phyloP scores from a whole-genome alignment of 2,888 invertebrate species.

The Zhuqinia jingwanae region DNA sequence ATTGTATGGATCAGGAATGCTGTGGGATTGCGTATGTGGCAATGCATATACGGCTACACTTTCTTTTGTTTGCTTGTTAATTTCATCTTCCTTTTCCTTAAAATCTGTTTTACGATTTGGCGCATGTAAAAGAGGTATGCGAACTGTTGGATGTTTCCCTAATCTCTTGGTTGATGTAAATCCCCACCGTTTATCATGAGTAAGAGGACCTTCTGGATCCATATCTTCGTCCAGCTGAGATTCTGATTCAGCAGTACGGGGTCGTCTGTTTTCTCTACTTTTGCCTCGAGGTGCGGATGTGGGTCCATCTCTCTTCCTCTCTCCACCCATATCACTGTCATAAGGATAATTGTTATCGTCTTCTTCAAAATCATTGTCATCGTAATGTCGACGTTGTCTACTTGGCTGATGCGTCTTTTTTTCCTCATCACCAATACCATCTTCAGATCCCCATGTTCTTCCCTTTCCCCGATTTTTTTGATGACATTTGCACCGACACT shows the following conservation, averaged over 20 bases:
- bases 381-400: not conserved
- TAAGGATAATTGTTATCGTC: not conserved
- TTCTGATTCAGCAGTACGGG: not conserved
- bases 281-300: not conserved
- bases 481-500: not conserved
- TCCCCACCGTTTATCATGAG: slow-evolving; percentile 52
- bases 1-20: slow-evolving; percentile 69
- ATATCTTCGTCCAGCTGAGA: slow-evolving; percentile 22
- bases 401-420: not conserved
- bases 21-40: slow-evolving; percentile 38
- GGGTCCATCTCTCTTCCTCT: not conserved
- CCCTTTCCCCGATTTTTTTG: not conserved
- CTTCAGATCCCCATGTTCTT: too few relatives aligned
- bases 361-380: not conserved
- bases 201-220: not conserved
- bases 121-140: slow-evolving; percentile 39
- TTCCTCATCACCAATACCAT: too few relatives aligned
- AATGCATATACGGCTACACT: slow-evolving; percentile 23
- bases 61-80: not conserved
- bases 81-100: slow-evolving; percentile 12
- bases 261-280: not conserved
- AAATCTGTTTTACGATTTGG: slow-evolving; percentile 6
- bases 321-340: not conserved
- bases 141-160: slow-evolving; percentile 32
- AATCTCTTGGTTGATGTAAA: slow-evolving; percentile 47